Evolutionary conservation across 2,113 vertebrate species (phyloP), one percentile per base, ranked within the genome.

Genomic region (Polypterus bichir): DNA sequence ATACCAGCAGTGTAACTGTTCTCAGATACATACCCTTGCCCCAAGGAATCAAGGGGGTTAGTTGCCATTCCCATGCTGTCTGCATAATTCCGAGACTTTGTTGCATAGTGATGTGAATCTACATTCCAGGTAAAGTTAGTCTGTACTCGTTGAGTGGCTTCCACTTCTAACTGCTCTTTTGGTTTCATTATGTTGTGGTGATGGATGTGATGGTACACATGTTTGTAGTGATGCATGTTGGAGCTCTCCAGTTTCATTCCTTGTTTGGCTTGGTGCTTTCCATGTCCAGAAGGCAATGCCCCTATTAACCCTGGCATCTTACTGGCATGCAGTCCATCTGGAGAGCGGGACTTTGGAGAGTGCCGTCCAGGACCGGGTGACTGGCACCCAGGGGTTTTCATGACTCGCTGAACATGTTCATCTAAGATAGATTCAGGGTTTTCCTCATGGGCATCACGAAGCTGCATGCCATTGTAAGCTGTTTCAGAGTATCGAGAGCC

Each of bases 361-460:
- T 89, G 88, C 10, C 88, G 91, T 3, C 91, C 92, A 0, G 90
- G 87, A 1, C 93, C 89, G 0, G 94, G 94, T 0, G 95, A 98
- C 65, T 94, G 94, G 75, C 94, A 91, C 60, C 92, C 91, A 0
- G 96, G 94, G 0, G 94, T 97, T 77, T 93, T 92, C 92, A 98
- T 93, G 65, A 98, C 96, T 0, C 96, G 86, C 72, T 94, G 92
- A 3, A 98, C 96, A 0, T 98, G 96, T 51, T 98, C 96, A 0
- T 98, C 96, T 7, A 98, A 85, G 77, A 98, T 98, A 81, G 88
- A 94, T 68, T 98, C 94, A 0, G 96, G 96, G 76, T 98, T 92
- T 68, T 98, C 96, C 66, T 98, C 96, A 0, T 97, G 93, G 0
- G 90, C 84, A 1, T 98, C 94, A 59, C 83, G 82, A 59, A 87